Evolutionary conservation across 2,797 vertebrate genomes (phyloP).

Genomic region (Choloepus didactylus): DNA sequence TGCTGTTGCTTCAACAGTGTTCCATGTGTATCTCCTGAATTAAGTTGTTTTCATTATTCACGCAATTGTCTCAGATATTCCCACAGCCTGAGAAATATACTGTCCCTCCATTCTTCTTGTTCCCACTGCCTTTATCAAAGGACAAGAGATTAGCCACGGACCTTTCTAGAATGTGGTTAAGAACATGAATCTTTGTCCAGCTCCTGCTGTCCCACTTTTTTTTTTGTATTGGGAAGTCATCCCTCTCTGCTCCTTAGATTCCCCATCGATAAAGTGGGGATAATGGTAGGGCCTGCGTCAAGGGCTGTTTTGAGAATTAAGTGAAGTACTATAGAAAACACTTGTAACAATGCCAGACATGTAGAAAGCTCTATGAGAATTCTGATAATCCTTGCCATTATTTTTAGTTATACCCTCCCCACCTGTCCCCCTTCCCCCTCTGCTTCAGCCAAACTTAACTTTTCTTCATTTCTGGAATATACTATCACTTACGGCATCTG

Average conservation of each 20-base stretch:
- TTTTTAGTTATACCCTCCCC: not conserved
- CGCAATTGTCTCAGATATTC: not conserved
- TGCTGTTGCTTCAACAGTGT: not conserved
- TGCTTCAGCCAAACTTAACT: not conserved
- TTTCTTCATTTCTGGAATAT: constrained; percentile 25
- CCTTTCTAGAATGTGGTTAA: not conserved
- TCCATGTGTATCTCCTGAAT: not conserved
- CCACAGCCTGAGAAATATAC: not conserved
- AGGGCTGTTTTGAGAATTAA: not conserved
- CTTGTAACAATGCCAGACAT: not conserved
- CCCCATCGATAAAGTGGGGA: not conserved
- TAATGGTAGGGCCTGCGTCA: not conserved
- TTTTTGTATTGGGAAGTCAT: not conserved
- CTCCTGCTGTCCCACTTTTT: not conserved
- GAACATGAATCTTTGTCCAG: not conserved
- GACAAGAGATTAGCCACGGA: not conserved
- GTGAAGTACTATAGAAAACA: not conserved
- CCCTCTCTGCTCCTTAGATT: not conserved
- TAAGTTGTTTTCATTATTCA: not conserved
- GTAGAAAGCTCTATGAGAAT: not conserved
- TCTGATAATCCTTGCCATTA: not conserved
- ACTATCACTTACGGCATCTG: not conserved
- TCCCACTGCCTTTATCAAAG: not conserved
- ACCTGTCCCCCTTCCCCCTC: not conserved
- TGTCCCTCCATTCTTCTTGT: not conserved